phyloP scores from a whole-genome alignment of 2,888 invertebrate species.

The Dryobotodes eremita region DNA sequence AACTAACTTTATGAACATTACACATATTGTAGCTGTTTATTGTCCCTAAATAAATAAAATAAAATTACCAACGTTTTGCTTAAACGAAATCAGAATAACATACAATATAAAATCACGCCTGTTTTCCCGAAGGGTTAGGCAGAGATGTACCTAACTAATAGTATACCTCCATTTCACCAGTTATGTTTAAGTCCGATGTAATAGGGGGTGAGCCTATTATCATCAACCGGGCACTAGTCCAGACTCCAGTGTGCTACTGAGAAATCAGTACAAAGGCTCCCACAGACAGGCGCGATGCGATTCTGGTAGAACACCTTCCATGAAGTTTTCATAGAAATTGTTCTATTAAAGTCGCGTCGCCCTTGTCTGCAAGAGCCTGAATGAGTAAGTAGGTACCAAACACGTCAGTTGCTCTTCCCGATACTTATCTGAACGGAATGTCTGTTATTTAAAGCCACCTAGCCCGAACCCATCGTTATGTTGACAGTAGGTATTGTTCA shows the following conservation, averaged over 20 bases:
- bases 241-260: background rate
- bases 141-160: background rate
- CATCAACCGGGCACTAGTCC: background rate
- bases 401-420: background rate
- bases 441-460: slow-evolving; percentile 29
- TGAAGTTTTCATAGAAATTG: too few relatives aligned
- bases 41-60: too few relatives aligned
- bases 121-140: background rate
- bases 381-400: background rate
- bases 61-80: background rate
- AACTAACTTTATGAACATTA: background rate
- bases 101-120: background rate
- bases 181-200: background rate
- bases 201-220: background rate
- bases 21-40: too few relatives aligned
- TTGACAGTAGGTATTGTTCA: slow-evolving; percentile 59
- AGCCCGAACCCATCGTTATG: slow-evolving; percentile 34
- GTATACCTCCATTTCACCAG: background rate
- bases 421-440: background rate
- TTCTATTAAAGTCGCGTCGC: too few relatives aligned
- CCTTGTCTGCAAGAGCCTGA: too few relatives aligned
- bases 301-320: too few relatives aligned
- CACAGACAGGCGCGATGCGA: too few relatives aligned
- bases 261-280: background rate
- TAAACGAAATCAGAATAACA: background rate